These are phyloP conservation scores for Tauraco hartlaubi DNA, from an alignment of 2,797 vertebrate genomes.

Conservation along the genomic window DNA sequence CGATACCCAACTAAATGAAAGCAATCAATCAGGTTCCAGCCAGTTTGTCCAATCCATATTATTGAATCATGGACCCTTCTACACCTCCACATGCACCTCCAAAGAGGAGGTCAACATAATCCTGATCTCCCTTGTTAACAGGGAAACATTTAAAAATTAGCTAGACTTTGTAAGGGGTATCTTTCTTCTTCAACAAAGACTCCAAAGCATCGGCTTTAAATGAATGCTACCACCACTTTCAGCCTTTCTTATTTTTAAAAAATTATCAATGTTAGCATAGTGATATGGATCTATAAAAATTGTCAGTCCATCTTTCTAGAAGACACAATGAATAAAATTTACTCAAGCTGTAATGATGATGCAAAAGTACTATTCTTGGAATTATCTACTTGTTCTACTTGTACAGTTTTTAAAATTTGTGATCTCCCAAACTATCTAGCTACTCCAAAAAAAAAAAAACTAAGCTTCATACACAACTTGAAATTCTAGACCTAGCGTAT, in stretches of 20 bases:
- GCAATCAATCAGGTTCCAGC: background rate
- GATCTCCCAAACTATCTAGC: background rate
- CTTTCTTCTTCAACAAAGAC: background rate
- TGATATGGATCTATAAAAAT: background rate
- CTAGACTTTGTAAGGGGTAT: background rate
- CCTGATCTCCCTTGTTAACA: background rate
- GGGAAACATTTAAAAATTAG: background rate
- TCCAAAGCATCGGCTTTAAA: background rate
- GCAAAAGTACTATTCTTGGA: background rate
- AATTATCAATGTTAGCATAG: background rate
- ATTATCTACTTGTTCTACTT: background rate
- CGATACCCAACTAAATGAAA: background rate
- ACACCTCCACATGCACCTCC: background rate
- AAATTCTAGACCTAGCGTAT: background rate
- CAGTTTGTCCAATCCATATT: background rate
- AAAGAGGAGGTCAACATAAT: background rate
- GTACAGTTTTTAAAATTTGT: background rate
- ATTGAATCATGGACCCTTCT: background rate
- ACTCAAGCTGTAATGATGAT: background rate
- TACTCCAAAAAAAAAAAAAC: background rate
- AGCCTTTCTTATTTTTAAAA: background rate
- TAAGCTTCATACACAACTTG: background rate
- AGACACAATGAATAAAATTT: background rate
- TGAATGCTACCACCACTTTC: background rate
- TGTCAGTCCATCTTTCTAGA: background rate